phyloP scores from a whole-genome alignment of 2,797 vertebrate species.

The Enteromius radiatus region DNA sequence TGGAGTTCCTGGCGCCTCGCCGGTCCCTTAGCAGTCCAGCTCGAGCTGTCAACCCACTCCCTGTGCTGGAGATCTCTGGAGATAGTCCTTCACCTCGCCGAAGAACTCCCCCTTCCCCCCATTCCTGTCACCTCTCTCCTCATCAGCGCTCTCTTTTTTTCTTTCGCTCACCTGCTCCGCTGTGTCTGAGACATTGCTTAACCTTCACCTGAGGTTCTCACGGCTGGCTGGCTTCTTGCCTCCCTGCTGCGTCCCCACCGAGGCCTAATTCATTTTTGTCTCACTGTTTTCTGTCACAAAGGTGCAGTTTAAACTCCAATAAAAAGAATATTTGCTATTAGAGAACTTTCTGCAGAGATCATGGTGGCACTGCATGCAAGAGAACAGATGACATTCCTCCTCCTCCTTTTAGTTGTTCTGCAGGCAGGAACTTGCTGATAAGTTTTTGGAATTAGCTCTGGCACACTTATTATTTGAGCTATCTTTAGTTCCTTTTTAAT shows the following conservation, averaged over 20 bases:
- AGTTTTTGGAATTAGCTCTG: conserved; percentile 16
- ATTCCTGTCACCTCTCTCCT: conserved; percentile 45
- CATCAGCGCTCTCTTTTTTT: conserved; percentile 31
- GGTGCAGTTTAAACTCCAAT: conserved; percentile 35
- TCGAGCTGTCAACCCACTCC: conserved; percentile 35
- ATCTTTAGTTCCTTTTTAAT: conserved; percentile 2
- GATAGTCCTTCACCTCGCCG: conserved; percentile 24
- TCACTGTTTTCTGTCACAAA: conserved; percentile 30
- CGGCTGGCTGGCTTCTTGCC: conserved; percentile 37
- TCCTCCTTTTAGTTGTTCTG: conserved; percentile 4
- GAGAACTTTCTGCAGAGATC: conserved; percentile 7
- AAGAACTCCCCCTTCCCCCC: conserved; percentile 3
- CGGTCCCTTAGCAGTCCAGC: conserved; percentile 38
- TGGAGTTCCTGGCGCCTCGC: conserved; percentile 25
- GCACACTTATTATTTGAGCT: conserved; percentile 24
- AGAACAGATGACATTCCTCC: not conserved
- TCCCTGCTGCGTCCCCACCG: conserved; percentile 31
- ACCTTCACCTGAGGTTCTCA: conserved; percentile 50
- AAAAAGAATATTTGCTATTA: conserved; percentile 29
- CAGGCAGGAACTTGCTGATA: not conserved
- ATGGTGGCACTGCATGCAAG: not conserved
- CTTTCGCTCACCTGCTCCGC: conserved; percentile 32
- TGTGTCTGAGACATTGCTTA: conserved; percentile 45
- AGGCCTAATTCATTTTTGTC: conserved; percentile 42
- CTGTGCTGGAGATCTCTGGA: conserved; percentile 43